Evolutionary conservation across 2,797 vertebrate genomes (phyloP), one percentile per base, ranked within the genome.

Genomic region (Setipinna tenuifilis): DNA sequence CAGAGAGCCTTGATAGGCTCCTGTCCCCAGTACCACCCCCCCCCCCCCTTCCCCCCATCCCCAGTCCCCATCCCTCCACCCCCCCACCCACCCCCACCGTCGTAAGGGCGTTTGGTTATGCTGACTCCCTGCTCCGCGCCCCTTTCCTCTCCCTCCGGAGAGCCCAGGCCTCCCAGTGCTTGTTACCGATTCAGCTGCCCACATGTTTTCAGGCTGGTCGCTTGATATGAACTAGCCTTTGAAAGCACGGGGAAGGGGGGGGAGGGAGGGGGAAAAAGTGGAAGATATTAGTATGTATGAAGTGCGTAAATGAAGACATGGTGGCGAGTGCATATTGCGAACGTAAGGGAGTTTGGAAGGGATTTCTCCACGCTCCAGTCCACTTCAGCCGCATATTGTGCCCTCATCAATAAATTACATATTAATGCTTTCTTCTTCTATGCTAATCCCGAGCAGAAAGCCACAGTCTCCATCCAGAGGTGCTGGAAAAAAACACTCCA

Each of bases 341-440:
- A 91, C 92, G 93, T 93, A 90, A 93, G 93, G 93, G 89, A 92
- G 89, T 93, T 94, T 90, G 92, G 90, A 87, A 78, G 86, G 91
- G 91, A 92, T 82, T 91, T 92, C 91, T 88, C 92, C 90, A 84
- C 82, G 88, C 89, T 91, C 88, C 89, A 90, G 92, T 93, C 90
- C 91, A 91, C 91, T 92, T 90, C 25, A 87, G 92, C 91, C 85
- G 89, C 92, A 92, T 93, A 93, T 92, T 93, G 92, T 92, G 86
- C 87, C 90, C 90, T 95, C 92, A 94, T 93, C 93, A 95, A 95
- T 94, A 94, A 93, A 94, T 94, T 92, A 93, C 90, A 93, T 93
- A 93, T 93, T 92, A 92, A 93, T 92, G 88, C 87, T 90, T 90
- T 91, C 91, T 91, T 89, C 89, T 89, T 89, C 88, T 90, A 90